Evolutionary conservation across 2,888 invertebrate species (phyloP).

Genomic region (Agriopis marginaria): DNA sequence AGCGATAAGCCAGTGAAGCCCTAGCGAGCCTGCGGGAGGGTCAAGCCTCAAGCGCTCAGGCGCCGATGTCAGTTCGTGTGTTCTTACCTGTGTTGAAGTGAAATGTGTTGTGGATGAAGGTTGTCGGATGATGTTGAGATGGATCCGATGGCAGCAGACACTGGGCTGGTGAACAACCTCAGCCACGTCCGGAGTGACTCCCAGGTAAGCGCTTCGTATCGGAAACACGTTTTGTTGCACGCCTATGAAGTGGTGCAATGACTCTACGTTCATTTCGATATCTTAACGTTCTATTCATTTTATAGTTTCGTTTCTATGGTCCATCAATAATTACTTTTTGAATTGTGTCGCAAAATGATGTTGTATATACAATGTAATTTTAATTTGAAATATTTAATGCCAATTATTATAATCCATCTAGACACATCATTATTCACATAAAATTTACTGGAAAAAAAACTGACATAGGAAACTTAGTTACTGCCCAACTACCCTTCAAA

Average conservation of each 20-base stretch:
- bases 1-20: conserved; percentile 69
- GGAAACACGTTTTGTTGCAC: conserved; percentile 81
- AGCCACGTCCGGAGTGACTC: conserved; percentile 83
- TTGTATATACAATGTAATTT: no score
- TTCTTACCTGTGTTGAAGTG: conserved; percentile 62
- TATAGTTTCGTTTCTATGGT: background rate
- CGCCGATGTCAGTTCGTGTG: conserved; percentile 59
- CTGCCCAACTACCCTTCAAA: no score
- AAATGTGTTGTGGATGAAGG: conserved; percentile 61
- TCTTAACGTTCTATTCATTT: conserved; percentile 17
- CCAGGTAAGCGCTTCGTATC: conserved; percentile 82
- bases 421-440: no score
- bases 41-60: conserved; percentile 44
- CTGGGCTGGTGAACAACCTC: conserved; percentile 83
- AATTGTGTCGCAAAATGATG: no score
- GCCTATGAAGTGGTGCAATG: conserved; percentile 81
- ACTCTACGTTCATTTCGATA: conserved; percentile 57
- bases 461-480: no score
- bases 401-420: no score
- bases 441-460: no score
- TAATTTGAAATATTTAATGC: no score
- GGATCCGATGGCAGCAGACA: conserved; percentile 82
- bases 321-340: background rate
- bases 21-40: conserved; percentile 50
- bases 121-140: conserved; percentile 74